Conservation (phyloP, 2,113 vertebrate species). For the Rhinopomastus cyanomelas region DNA sequence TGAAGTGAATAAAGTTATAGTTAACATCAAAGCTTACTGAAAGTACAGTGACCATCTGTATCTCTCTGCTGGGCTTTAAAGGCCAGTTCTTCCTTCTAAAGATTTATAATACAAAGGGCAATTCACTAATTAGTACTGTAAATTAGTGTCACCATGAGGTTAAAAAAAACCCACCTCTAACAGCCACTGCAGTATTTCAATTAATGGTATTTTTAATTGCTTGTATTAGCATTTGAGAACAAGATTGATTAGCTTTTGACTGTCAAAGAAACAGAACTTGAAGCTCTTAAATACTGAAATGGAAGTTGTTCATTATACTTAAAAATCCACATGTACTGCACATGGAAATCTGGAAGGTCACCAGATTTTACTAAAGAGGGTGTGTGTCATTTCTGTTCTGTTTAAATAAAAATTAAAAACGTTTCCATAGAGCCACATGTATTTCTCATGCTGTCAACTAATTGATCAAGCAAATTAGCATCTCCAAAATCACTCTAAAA, state of each 20-base stretch:
- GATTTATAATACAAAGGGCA: constrained; percentile 68
- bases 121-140: constrained; percentile 72
- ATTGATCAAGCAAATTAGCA: constrained; percentile 51
- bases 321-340: constrained; percentile 66
- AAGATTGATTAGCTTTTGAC: constrained; percentile 77
- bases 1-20: no score
- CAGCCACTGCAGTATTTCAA: constrained; percentile 74
- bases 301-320: constrained; percentile 75
- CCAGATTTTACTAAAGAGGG: constrained; percentile 37
- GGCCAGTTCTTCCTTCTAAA: constrained; percentile 63
- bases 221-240: constrained; percentile 76
- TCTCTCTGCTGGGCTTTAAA: constrained; percentile 62
- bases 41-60: constrained; percentile 46
- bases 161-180: constrained; percentile 50
- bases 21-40: background rate
- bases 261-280: constrained; percentile 69
- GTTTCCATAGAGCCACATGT: constrained; percentile 20
- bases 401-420: constrained; percentile 45
- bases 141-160: constrained; percentile 73
- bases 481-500: constrained; percentile 55
- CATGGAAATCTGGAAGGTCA: constrained; percentile 70
- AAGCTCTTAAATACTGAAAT: constrained; percentile 66
- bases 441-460: constrained; percentile 29
- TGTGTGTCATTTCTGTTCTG: constrained; percentile 40
- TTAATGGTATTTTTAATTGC: constrained; percentile 80